These are phyloP conservation scores for Macropis europaea DNA, from an alignment of 2,888 invertebrate species.

Conservation along the genomic window DNA sequence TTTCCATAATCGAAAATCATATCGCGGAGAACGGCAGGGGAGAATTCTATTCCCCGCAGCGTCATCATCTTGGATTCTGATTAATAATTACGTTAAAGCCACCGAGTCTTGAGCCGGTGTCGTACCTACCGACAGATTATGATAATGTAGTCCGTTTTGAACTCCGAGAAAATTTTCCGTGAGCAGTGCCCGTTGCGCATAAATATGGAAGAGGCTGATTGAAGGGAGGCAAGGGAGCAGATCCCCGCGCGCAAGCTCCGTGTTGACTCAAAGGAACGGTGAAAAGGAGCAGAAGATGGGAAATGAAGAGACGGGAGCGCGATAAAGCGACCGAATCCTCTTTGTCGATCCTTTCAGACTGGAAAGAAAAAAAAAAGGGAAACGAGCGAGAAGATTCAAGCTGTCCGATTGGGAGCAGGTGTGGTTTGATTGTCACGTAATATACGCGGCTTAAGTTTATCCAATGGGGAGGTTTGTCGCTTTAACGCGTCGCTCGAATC, in stretches of 20 bases:
- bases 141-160: conserved; percentile 73
- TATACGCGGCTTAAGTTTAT: conserved; percentile 43
- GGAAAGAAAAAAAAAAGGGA: conserved; percentile 6
- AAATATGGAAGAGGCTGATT: conserved; percentile 74
- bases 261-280: conserved; percentile 50
- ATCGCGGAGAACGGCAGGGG: neutral
- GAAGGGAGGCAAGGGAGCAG: conserved; percentile 60
- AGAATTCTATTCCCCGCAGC: conserved; percentile 31
- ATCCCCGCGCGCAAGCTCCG: conserved; percentile 39
- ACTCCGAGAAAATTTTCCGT: conserved; percentile 68
- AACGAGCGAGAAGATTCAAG: conserved; percentile 12
- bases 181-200: conserved; percentile 60
- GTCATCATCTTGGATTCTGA: conserved; percentile 52
- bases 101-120: conserved; percentile 46
- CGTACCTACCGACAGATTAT: conserved; percentile 68
- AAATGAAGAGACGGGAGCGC: conserved; percentile 25
- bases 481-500: conserved; percentile 32
- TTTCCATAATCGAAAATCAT: conserved; percentile 34
- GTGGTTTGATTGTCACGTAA: conserved; percentile 44
- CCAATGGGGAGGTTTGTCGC: conserved; percentile 27
- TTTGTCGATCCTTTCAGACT: conserved; percentile 20
- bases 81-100: conserved; percentile 66
- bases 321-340: conserved; percentile 27
- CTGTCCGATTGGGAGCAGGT: conserved; percentile 44
- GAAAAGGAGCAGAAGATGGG: conserved; percentile 34